phyloP scores from a whole-genome alignment of 1,140 invertebrate species.

The Sinella curviseta region DNA sequence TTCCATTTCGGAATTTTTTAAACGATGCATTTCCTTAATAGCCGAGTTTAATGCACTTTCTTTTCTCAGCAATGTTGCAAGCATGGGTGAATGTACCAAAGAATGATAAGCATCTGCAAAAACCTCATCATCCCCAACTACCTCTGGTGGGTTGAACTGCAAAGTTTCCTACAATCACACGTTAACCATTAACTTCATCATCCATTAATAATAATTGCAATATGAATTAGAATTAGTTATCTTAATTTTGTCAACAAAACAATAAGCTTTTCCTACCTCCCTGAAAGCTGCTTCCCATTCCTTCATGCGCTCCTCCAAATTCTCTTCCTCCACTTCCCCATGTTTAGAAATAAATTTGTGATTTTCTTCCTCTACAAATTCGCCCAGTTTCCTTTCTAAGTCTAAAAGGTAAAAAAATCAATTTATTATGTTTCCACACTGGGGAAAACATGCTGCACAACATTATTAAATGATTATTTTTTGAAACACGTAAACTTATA shows the following conservation, averaged over 20 bases:
- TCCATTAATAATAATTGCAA: background rate
- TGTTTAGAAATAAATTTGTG: slow-evolving; percentile 60
- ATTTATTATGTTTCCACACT: no score
- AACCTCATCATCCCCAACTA: slow-evolving; percentile 72
- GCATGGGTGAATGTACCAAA: slow-evolving; percentile 76
- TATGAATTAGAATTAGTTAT: slow-evolving; percentile 9
- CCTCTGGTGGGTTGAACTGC: slow-evolving; percentile 60
- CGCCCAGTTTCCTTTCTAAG: slow-evolving; percentile 52
- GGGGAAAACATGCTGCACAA: slow-evolving; percentile 53
- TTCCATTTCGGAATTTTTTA: slow-evolving; percentile 41
- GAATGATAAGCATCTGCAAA: slow-evolving; percentile 79
- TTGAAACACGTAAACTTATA: no score
- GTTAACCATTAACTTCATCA: background rate
- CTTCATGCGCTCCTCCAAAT: slow-evolving; percentile 68
- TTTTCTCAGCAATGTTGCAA: slow-evolving; percentile 74
- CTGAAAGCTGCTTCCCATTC: slow-evolving; percentile 70
- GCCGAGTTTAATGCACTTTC: slow-evolving; percentile 68
- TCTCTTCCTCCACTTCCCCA: slow-evolving; percentile 60
- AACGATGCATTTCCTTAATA: slow-evolving; percentile 46
- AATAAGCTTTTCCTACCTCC: slow-evolving; percentile 60
- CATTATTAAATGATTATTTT: slow-evolving; percentile 54
- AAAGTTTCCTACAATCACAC: slow-evolving; percentile 48
- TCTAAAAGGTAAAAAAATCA: slow-evolving; percentile 54
- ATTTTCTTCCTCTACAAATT: slow-evolving; percentile 57
- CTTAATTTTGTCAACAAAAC: no score